A percentile compares a stretch with the other conserved stretches of the same genome.
These are phyloP conservation scores for Hippolais icterina DNA, from an alignment of 2,113 vertebrate genomes.

Conservation along the genomic window DNA sequence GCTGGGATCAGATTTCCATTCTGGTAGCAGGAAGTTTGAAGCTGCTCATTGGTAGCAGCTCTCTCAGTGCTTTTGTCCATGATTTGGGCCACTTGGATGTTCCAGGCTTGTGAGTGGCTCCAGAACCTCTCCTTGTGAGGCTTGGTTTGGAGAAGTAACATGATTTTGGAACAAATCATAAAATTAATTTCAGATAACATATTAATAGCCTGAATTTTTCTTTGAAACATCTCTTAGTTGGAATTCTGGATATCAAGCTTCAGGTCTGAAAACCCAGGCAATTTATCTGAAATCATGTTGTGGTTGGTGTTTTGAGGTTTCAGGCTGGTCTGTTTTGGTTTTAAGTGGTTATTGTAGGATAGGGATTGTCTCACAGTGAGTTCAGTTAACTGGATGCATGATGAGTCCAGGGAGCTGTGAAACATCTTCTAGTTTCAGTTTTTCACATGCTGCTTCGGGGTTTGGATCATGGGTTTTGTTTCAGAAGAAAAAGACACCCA, in stretches of 20 bases:
- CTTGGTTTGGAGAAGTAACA: background rate
- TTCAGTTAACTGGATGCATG: background rate
- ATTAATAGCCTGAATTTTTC: background rate
- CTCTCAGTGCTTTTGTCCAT: background rate
- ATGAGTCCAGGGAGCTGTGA: background rate
- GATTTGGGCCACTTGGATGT: background rate
- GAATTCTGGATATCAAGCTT: background rate
- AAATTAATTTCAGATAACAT: accelerated
- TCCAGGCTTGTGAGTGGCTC: background rate
- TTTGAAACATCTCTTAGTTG: background rate
- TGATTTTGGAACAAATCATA: background rate
- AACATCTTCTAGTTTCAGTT: background rate
- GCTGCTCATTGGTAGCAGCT: background rate
- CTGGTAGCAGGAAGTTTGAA: background rate
- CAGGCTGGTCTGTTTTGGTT: background rate
- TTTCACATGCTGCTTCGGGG: background rate
- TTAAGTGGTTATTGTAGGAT: background rate
- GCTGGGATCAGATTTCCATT: background rate
- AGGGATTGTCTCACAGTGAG: background rate
- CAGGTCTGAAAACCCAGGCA: background rate
- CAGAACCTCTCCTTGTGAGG: background rate
- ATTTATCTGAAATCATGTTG: background rate
- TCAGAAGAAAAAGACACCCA: background rate
- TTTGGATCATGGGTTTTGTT: background rate
- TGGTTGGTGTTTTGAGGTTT: background rate